phyloP scores from a whole-genome alignment of 2,797 vertebrate species.

The Galaxias olidus region DNA sequence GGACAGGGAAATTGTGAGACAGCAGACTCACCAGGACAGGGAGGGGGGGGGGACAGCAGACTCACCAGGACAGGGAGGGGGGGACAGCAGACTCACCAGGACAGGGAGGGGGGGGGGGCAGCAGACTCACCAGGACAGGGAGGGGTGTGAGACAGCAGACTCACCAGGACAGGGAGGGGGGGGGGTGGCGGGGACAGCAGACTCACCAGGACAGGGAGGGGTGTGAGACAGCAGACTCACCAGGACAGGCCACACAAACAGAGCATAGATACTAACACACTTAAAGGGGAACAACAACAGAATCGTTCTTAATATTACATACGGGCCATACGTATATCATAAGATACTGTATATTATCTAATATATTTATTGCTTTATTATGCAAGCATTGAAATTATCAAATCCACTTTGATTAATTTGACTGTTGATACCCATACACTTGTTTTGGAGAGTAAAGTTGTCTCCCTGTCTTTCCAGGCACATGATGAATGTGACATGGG shows the following conservation, averaged over 20 bases:
- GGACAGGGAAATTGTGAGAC: too few relatives aligned
- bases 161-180: constrained; percentile 17
- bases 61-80: constrained; percentile 20
- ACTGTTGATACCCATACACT: too few relatives aligned
- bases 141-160: constrained; percentile 29
- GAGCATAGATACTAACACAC: too few relatives aligned
- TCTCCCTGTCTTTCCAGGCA: constrained; percentile 74
- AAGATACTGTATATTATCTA: too few relatives aligned
- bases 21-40: constrained; percentile 1
- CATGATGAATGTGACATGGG: constrained; percentile 93
- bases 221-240: constrained; percentile 17
- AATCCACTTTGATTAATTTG: too few relatives aligned
- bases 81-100: constrained; percentile 34
- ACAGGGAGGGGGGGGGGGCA: constrained; percentile 41
- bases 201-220: constrained; percentile 21
- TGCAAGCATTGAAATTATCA: too few relatives aligned
- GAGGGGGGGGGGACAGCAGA: constrained; percentile 41
- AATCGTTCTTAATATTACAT: too few relatives aligned
- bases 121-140: neutral
- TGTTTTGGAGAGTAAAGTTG: constrained; percentile 1
- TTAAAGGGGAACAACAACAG: too few relatives aligned
- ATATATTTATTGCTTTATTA: too few relatives aligned
- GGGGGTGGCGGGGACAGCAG: constrained; percentile 42
- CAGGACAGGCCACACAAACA: too few relatives aligned
- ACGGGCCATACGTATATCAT: too few relatives aligned